Conservation (phyloP, 2,113 vertebrate species). For the Formicarius rufipectus region DNA sequence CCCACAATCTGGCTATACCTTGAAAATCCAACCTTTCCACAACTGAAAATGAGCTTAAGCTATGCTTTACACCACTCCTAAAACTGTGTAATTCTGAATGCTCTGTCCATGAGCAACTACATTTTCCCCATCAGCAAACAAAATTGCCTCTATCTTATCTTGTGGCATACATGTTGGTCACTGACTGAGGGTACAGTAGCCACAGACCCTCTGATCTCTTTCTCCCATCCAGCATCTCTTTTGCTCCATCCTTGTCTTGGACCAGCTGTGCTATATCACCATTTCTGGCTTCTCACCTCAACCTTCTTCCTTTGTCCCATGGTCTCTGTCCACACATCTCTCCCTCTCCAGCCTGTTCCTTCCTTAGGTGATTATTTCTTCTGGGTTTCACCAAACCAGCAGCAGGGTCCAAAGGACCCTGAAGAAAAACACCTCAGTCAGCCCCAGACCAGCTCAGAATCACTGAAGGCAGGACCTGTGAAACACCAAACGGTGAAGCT, state of each 20-base stretch:
- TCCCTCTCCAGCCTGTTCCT: not conserved
- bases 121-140: not conserved
- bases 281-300: not conserved
- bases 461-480: not conserved
- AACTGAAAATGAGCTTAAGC: not conserved
- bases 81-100: not conserved
- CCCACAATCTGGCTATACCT: not conserved
- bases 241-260: not conserved
- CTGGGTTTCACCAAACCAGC: not conserved
- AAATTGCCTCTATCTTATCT: not conserved
- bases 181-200: not conserved
- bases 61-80: not conserved
- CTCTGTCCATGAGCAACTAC: not conserved
- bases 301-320: not conserved
- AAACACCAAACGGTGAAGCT: not conserved
- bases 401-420: not conserved
- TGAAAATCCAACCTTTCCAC: not conserved
- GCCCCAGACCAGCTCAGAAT: not conserved
- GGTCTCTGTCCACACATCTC: not conserved
- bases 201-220: not conserved
- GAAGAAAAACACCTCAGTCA: not conserved
- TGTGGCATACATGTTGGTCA: fast-evolving
- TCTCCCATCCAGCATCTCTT: not conserved
- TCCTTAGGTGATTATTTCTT: not conserved
- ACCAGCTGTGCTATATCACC: not conserved